Conservation (phyloP, 1,140 invertebrate genomes). For the Hypothenemus hampei region DNA sequence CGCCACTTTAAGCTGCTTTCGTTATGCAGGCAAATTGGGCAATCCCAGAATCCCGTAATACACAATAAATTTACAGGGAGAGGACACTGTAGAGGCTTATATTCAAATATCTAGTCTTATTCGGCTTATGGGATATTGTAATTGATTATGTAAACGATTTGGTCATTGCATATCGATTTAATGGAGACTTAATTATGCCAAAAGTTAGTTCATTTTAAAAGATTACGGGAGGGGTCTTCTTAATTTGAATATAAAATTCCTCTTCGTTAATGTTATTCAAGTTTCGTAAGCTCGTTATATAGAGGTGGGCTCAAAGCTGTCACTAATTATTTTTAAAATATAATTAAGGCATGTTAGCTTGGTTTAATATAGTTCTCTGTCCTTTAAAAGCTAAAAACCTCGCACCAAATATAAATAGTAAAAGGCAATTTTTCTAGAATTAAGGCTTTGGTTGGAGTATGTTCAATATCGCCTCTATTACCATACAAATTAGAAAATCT, state of each 20-base stretch:
- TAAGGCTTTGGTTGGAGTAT: no score
- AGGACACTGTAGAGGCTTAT: slow-evolving; percentile 17
- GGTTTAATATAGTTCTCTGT: no score
- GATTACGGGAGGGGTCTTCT: no score
- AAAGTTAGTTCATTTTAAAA: no score
- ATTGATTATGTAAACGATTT: no score
- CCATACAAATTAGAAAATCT: not conserved
- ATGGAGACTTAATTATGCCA: no score
- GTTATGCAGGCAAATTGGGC: slow-evolving; percentile 21
- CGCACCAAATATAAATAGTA: no score
- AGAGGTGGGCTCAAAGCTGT: not conserved
- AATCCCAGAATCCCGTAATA: slow-evolving; percentile 14
- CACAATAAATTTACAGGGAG: slow-evolving; percentile 15
- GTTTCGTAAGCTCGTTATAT: slow-evolving; percentile 10
- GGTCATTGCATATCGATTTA: no score
- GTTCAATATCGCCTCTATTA: not conserved
- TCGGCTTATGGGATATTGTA: not conserved
- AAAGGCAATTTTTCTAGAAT: no score
- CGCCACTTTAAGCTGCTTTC: slow-evolving; percentile 17
- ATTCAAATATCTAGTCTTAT: not conserved
- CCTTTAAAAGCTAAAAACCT: no score
- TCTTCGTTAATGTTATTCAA: slow-evolving; percentile 11
- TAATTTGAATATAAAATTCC: no score
- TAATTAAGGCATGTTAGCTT: no score
- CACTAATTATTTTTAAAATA: slow-evolving; percentile 14